These are phyloP conservation scores for Dufourea novaeangliae DNA, from an alignment of 1,140 invertebrate genomes.

Conservation along the genomic window DNA sequence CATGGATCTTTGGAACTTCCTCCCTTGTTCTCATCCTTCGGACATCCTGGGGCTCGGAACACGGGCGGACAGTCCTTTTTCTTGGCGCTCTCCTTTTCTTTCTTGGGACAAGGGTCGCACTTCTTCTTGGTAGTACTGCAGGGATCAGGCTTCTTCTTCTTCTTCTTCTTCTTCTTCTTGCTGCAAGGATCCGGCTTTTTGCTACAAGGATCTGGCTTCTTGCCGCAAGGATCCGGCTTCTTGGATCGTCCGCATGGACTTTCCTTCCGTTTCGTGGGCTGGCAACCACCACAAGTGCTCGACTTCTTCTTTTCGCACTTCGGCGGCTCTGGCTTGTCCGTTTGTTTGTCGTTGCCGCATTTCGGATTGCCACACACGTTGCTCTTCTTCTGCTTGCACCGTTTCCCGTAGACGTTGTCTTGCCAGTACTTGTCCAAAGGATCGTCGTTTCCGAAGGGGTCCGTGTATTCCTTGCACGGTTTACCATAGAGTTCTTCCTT, in stretches of 20 bases:
- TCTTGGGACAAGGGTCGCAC: no score
- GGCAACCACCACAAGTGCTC: background rate
- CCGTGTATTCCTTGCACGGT: background rate
- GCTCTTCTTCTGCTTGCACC: constrained; percentile 5
- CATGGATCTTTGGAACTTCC: background rate
- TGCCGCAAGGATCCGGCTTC: background rate
- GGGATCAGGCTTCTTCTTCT: constrained; percentile 2
- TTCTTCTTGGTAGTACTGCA: constrained; percentile 24
- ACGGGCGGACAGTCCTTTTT: constrained; percentile 54
- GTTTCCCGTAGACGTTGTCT: background rate
- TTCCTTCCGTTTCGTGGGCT: no score
- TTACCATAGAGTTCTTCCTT: background rate
- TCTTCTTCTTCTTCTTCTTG: no score
- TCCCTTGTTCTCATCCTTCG: background rate
- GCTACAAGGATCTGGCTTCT: no score
- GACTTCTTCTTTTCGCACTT: background rate
- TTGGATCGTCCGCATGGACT: background rate
- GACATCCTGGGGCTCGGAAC: constrained; percentile 42
- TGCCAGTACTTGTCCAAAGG: background rate
- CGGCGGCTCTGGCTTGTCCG: no score
- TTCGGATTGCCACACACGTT: background rate
- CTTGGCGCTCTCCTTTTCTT: background rate
- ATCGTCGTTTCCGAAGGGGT: background rate
- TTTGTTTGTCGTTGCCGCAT: background rate
- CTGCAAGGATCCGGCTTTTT: background rate